Base-by-base conservation (phyloP, 2,888 invertebrate species). In the Ormyrus nitidulus region DNA sequence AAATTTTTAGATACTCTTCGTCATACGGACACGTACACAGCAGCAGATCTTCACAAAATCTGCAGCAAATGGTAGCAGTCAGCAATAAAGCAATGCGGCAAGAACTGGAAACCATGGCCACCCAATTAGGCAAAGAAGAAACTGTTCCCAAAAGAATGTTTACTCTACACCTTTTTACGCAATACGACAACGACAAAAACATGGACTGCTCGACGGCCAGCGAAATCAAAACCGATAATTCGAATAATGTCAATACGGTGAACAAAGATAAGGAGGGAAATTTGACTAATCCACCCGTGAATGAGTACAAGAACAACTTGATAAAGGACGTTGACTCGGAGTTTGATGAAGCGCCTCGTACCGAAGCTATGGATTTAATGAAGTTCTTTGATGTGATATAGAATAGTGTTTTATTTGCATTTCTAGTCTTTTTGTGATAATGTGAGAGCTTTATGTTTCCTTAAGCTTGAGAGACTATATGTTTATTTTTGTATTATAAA, bases 91-190 rank as follows among this genome's bases (percentile, higher is more conserved):
- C 54, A 0, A 56, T 76, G 61, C 51, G 70, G 5, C 68, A 72
- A 54, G 89, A 89, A 81, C 83, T 89, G 46, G 85, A 86, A 77
- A 87, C 88, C 84, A 78, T 89, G 5, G 87, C 89, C 10, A 82
- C 83, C 54, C 89, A 89, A 81, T 80, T 89, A 51, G 89, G 89
- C 2, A 86, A 86, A 6, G 87, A 86, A 65, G 88, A 87, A 65
- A 19, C 84, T 49, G 77, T 72, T 1, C 82, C 83, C 6, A 71
- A 79, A 54, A 84, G 86, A 51, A 86, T 88, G 1, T 88, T 89
- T 48, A 88, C 76, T 46, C 51, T 83, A 9, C 77, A 70, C 2
- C 19, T 83, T 2, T 78, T 81, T 10, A 46, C 58, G 0, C 13
- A n/a, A 6, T 44, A 81, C 34, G 65, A 81, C 13, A 19, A 51